Evolutionary conservation across 2,797 vertebrate species (phyloP).

Genomic region (Xyrichtys novacula): DNA sequence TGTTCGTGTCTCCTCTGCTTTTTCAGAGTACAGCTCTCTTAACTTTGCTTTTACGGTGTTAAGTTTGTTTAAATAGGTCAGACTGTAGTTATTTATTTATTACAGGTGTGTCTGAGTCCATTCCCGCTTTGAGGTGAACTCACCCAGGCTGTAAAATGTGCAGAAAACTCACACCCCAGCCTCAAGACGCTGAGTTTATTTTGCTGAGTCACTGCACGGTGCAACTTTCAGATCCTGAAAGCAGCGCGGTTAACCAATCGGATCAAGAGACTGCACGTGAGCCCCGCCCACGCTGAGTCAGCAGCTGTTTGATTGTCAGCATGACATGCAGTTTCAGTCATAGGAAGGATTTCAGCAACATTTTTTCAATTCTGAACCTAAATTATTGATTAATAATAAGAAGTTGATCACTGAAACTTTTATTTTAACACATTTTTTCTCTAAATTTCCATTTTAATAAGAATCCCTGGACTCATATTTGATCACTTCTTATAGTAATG

Average conservation of each 20-base stretch:
- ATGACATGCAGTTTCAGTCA: slow-evolving; percentile 23
- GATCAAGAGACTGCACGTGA: background rate
- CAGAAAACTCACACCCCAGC: background rate
- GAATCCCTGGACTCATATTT: too few species aligned
- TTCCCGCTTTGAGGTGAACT: rapidly evolving
- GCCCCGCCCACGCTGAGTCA: slow-evolving; percentile 37
- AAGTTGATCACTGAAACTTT: background rate
- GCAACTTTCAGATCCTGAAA: slow-evolving; percentile 27
- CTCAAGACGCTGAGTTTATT: background rate
- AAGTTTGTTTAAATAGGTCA: background rate
- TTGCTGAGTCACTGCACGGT: slow-evolving; percentile 73
- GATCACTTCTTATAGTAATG: too few species aligned
- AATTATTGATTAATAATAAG: background rate
- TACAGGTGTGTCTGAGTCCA: background rate
- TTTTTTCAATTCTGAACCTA: background rate
- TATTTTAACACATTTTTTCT: background rate
- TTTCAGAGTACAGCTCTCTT: too few species aligned
- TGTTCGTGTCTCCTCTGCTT: too few species aligned
- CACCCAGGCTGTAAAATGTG: background rate
- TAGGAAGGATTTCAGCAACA: background rate
- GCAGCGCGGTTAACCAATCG: slow-evolving; percentile 31
- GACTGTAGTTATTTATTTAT: slow-evolving; percentile 3
- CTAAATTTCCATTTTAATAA: too few species aligned
- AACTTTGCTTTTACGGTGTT: background rate
- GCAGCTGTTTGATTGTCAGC: background rate